Conservation (phyloP, 1,140 invertebrate species). For the Bactericera cockerelli region DNA sequence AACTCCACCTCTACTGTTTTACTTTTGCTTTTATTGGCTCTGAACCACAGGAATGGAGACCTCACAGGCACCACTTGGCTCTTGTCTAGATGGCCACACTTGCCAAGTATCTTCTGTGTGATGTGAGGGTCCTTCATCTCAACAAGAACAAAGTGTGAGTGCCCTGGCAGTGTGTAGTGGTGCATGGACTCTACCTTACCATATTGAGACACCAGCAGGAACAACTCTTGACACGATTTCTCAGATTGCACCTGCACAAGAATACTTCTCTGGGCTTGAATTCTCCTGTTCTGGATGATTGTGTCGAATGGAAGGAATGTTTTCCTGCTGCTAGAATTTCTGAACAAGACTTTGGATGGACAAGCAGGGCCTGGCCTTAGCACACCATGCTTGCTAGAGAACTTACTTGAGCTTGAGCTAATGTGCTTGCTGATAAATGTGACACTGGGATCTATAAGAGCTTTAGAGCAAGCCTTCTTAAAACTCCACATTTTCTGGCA, state of each 20-base stretch:
- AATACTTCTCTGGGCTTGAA: slow-evolving; percentile 39
- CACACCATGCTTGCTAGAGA: too few species aligned
- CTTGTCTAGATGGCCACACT: slow-evolving; percentile 21
- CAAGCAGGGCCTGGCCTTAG: too few species aligned
- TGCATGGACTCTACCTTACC: slow-evolving; percentile 24
- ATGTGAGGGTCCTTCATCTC: slow-evolving; percentile 24
- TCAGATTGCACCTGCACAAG: slow-evolving; percentile 27
- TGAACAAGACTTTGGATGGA: too few species aligned
- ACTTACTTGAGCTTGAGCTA: neutral
- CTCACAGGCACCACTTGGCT: slow-evolving; percentile 20
- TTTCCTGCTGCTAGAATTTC: neutral
- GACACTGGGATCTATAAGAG: neutral
- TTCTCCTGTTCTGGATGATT: slow-evolving; percentile 28
- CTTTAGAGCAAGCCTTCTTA: neutral
- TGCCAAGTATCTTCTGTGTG: slow-evolving; percentile 18
- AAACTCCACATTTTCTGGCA: slow-evolving; percentile 9
- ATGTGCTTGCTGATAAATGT: neutral
- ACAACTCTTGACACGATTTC: slow-evolving; percentile 23
- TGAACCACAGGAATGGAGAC: slow-evolving; percentile 25
- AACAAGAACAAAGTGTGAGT: slow-evolving; percentile 25
- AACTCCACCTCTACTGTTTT: slow-evolving; percentile 5
- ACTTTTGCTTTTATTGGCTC: slow-evolving; percentile 14
- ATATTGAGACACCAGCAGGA: slow-evolving; percentile 22
- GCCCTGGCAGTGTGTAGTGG: slow-evolving; percentile 25
- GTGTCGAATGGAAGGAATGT: slow-evolving; percentile 26